Conservation (phyloP, 2,113 vertebrate genomes). For the Crotalus viridis region DNA sequence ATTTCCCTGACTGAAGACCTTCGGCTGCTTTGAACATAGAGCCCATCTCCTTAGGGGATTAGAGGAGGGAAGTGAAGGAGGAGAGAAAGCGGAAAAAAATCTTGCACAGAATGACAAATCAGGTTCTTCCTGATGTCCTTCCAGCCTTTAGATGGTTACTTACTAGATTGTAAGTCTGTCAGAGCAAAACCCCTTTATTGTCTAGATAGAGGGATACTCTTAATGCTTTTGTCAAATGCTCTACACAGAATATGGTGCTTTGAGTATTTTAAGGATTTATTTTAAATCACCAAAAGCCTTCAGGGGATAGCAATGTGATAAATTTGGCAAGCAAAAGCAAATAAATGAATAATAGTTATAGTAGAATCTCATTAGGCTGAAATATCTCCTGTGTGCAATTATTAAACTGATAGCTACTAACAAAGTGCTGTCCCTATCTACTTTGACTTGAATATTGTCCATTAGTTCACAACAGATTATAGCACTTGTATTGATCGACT, state of each 20-base stretch:
- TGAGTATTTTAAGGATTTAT: conserved; percentile 15
- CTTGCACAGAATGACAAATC: conserved; percentile 62
- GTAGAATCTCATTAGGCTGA: conserved; percentile 27
- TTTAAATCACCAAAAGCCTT: not conserved
- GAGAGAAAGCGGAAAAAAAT: conserved; percentile 25
- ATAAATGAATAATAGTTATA: not conserved
- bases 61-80: conserved; percentile 39
- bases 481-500: conserved; percentile 15
- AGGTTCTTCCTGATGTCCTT: conserved; percentile 52
- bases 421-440: not conserved
- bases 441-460: conserved; percentile 30
- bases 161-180: conserved; percentile 33
- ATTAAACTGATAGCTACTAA: conserved; percentile 26
- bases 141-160: conserved; percentile 51
- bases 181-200: conserved; percentile 52
- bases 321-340: not conserved
- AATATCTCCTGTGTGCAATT: conserved; percentile 29
- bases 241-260: not conserved
- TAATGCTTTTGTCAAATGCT: conserved; percentile 27
- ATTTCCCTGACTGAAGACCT: conserved; percentile 68
- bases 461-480: conserved; percentile 1
- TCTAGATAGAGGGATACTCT: conserved; percentile 21
- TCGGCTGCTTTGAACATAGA: conserved; percentile 69
- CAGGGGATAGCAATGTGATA: not conserved
- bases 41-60: conserved; percentile 53